Evolutionary conservation across 2,888 invertebrate species (phyloP).

Genomic region (Magallana nippona): DNA sequence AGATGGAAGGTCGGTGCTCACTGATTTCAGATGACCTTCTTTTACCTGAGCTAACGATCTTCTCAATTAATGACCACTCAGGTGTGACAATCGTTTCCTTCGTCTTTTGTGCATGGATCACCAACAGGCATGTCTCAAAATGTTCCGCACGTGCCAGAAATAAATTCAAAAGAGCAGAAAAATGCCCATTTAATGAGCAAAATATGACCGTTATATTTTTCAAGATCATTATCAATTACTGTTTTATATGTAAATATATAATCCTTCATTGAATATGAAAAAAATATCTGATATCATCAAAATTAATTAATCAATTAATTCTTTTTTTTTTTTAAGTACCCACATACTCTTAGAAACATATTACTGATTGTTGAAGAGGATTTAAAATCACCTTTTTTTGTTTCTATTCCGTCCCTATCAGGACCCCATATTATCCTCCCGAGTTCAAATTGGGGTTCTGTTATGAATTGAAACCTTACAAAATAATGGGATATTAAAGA

Average conservation of each 20-base stretch:
- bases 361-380: not conserved
- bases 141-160: slow-evolving; percentile 1
- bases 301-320: no score
- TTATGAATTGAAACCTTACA: slow-evolving; percentile 30
- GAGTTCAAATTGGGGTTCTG: slow-evolving; percentile 25
- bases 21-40: not conserved
- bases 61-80: slow-evolving; percentile 42
- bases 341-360: no score
- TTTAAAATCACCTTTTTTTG: not conserved
- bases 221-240: not conserved
- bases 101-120: slow-evolving; percentile 38
- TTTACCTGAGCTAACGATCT: slow-evolving; percentile 48
- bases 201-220: not conserved
- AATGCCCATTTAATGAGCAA: slow-evolving; percentile 19
- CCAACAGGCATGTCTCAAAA: not conserved
- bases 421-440: not conserved
- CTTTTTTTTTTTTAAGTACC: no score
- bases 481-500: slow-evolving; percentile 19
- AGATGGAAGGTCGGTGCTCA: slow-evolving; percentile 35
- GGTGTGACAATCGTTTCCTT: slow-evolving; percentile 38
- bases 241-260: no score
- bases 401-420: not conserved
- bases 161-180: slow-evolving; percentile 15
- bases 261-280: no score
- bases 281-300: no score